Evolutionary conservation across 2,888 invertebrate species (phyloP).

Genomic region (Athripsodes cinereus): DNA sequence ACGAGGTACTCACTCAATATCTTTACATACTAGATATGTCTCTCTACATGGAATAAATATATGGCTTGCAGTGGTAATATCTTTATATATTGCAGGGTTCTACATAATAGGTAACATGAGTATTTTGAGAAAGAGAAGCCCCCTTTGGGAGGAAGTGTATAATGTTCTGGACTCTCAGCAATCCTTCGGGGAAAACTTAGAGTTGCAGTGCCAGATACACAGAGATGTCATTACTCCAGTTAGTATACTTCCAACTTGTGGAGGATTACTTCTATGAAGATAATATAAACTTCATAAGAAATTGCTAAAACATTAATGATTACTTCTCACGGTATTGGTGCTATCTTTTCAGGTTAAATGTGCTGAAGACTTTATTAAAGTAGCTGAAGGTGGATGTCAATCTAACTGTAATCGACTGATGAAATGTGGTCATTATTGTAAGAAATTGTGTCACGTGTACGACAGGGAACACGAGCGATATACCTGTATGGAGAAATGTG

Average conservation of each 20-base stretch:
- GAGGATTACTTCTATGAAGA: too few species aligned
- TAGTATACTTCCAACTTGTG: not conserved
- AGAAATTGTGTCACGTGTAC: constrained; percentile 52
- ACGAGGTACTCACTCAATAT: constrained; percentile 35
- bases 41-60: too few species aligned
- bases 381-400: constrained; percentile 58
- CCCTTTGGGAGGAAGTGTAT: constrained; percentile 40
- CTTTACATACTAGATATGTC: not conserved
- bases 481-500: constrained; percentile 46
- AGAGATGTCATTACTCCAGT: constrained; percentile 33
- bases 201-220: constrained; percentile 46
- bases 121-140: constrained; percentile 43
- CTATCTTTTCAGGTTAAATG: constrained; percentile 32
- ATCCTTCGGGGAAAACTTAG: constrained; percentile 48
- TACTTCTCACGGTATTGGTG: too few species aligned
- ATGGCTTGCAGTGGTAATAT: not conserved
- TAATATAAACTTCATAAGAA: too few species aligned
- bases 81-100: constrained; percentile 41
- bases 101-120: constrained; percentile 64
- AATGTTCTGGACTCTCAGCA: constrained; percentile 38
- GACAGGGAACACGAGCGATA: constrained; percentile 48
- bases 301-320: too few species aligned
- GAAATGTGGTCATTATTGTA: constrained; percentile 59
- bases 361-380: constrained; percentile 41
- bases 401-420: constrained; percentile 45